Evolutionary conservation across 2,888 invertebrate genomes (phyloP), one percentile per base, ranked within the genome.

Genomic region (Uloborus plumipes): DNA sequence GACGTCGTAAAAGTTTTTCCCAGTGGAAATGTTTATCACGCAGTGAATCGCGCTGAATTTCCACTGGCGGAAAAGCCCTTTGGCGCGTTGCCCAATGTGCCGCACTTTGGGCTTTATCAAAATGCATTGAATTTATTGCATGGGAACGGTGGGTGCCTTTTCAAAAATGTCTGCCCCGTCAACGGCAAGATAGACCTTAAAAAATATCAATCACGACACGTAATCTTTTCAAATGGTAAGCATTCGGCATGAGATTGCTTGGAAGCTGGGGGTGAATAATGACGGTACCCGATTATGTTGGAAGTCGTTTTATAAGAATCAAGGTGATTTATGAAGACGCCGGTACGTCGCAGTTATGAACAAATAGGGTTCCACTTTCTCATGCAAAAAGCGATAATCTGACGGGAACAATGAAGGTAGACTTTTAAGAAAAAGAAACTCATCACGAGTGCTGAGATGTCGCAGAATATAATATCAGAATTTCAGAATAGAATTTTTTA

Each of bases 81-180:
- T 72, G 71, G 71, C 61, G 22, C 26, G 16, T 14, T 61, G 71
- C 61, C 71, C 61, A 50, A 72, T 39, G 53, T 22, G 20, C 47
- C n/a, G 31, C 16, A 47, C 18, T 47, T 47, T 18, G 39, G n/a
- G 18, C 20, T 70, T 61, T 50, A 72, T 72, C 71, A 72, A 61
- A 72, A 62, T n/a, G 22, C 71, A 72, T 47, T 72, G 61, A 72
- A 72, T 61, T 22, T 55, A 55, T 55, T n/a, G 20, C 55, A 55
- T n/a, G 16, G 11, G 20, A 55, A 20, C 55, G 20, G 55, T 55
- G 71, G 4, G 26, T 26, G 50, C 2, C 58, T 62, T 55, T 70
- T 22, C 49, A 20, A 26, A 72, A 59, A 47, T 39, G 16, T 61
- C 22, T 22, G 58, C 31, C 20, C 15, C 55, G 39, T 58, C 61